A percentile compares a stretch with the other conserved stretches of the same genome.
These are phyloP conservation scores for Deroplatys truncata DNA, from an alignment of 2,888 invertebrate genomes.

Conservation along the genomic window DNA sequence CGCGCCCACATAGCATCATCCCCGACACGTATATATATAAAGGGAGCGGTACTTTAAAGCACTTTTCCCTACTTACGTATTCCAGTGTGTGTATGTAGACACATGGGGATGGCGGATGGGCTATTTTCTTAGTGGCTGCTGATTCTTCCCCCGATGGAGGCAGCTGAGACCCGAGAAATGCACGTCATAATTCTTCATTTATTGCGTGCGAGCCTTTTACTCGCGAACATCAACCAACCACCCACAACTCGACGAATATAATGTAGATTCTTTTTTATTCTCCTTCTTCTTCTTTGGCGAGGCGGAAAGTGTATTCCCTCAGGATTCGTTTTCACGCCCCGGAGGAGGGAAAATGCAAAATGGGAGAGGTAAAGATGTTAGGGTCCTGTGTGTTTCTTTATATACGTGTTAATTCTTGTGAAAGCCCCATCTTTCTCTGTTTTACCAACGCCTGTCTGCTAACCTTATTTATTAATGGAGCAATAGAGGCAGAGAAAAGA, in stretches of 20 bases:
- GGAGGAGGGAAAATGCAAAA: not conserved
- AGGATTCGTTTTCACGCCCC: not conserved
- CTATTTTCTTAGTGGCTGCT: constrained; percentile 16
- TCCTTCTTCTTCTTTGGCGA: not conserved
- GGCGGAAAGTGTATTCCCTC: not conserved
- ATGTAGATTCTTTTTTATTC: constrained; percentile 10
- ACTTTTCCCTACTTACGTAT: constrained; percentile 32
- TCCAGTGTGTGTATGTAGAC: constrained; percentile 16
- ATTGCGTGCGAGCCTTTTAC: constrained; percentile 23
- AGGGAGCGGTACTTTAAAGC: constrained; percentile 22
- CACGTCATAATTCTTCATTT: constrained; percentile 33
- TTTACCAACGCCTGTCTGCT: not conserved
- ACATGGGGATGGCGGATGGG: not conserved
- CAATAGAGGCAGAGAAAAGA: not conserved
- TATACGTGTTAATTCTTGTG: constrained; percentile 2
- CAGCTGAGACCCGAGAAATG: constrained; percentile 29
- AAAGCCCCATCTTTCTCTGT: constrained; percentile 9
- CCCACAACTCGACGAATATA: not conserved
- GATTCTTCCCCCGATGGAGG: constrained; percentile 1
- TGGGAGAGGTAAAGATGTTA: not conserved
- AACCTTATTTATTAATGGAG: constrained; percentile 7
- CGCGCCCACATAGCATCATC: not conserved
- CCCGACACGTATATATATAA: not conserved
- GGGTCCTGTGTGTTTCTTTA: constrained; percentile 7
- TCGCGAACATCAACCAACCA: constrained; percentile 3